Conservation (phyloP, 2,888 invertebrate genomes). For the Epirrita christyi region DNA sequence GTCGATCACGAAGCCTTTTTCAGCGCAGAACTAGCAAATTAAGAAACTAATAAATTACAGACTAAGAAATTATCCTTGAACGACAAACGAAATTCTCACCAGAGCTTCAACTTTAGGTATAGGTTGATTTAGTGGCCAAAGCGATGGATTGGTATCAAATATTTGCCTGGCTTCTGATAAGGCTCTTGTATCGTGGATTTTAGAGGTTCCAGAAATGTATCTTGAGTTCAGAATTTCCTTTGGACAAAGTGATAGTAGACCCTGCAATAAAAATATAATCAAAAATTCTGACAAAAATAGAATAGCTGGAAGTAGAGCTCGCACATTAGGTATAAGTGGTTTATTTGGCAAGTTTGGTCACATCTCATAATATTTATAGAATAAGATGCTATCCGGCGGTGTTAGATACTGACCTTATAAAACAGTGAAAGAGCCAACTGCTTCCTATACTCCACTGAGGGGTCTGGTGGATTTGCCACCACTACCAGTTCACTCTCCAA, state of each 20-base stretch:
- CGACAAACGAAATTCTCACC: no score
- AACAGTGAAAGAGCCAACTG: conserved; percentile 81
- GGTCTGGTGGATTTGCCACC: conserved; percentile 73
- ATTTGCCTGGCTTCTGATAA: conserved; percentile 85
- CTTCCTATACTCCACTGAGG: conserved; percentile 84
- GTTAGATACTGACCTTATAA: conserved; percentile 81
- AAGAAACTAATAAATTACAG: no score
- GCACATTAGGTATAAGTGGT: no score
- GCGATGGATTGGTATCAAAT: conserved; percentile 84
- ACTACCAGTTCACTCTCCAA: conserved; percentile 56
- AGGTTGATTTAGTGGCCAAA: conserved; percentile 89
- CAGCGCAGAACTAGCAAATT: no score
- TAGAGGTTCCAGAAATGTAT: conserved; percentile 47
- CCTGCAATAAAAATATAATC: conserved; percentile 37
- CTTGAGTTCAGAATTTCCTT: conserved; percentile 35
- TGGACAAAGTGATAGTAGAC: conserved; percentile 52
- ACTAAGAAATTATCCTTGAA: not conserved
- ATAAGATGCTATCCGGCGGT: no score
- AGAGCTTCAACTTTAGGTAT: conserved; percentile 86
- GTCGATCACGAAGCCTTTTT: no score
- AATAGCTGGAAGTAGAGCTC: no score
- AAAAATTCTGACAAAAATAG: not conserved
- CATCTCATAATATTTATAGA: no score
- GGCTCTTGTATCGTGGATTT: conserved; percentile 41
- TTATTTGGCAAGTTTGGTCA: no score